phyloP scores from a whole-genome alignment of 2,797 vertebrate species.

The Graptemys geographica region DNA sequence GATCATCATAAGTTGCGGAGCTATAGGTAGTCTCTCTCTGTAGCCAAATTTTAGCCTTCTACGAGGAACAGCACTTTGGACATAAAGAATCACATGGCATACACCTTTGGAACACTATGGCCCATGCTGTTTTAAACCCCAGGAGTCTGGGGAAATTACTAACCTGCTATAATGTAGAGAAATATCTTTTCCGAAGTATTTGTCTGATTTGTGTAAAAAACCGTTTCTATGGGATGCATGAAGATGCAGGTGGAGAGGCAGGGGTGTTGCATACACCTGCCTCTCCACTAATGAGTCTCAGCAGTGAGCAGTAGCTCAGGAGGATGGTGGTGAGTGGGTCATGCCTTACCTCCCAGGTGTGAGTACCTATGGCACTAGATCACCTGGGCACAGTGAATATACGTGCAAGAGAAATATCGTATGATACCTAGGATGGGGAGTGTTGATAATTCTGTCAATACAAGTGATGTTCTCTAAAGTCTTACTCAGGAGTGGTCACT shows the following conservation, averaged over 20 bases:
- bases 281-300: neutral
- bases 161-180: neutral
- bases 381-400: neutral
- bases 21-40: neutral
- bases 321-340: neutral
- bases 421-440: accelerated
- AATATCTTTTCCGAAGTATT: accelerated
- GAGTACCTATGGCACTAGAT: accelerated
- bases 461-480: neutral
- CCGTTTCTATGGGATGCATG: neutral
- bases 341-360: neutral
- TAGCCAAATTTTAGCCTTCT: neutral
- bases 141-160: neutral
- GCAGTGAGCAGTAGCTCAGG: neutral
- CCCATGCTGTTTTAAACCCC: neutral
- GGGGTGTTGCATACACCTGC: neutral
- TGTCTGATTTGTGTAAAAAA: neutral
- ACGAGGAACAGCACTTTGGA: accelerated
- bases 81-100: neutral
- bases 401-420: neutral
- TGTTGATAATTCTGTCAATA: neutral
- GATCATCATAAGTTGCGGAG: accelerated
- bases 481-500: neutral
- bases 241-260: neutral
- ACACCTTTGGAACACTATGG: accelerated